These are phyloP conservation scores for Tympanoctomys barrerae DNA, from an alignment of 2,797 vertebrate genomes.

Conservation along the genomic window DNA sequence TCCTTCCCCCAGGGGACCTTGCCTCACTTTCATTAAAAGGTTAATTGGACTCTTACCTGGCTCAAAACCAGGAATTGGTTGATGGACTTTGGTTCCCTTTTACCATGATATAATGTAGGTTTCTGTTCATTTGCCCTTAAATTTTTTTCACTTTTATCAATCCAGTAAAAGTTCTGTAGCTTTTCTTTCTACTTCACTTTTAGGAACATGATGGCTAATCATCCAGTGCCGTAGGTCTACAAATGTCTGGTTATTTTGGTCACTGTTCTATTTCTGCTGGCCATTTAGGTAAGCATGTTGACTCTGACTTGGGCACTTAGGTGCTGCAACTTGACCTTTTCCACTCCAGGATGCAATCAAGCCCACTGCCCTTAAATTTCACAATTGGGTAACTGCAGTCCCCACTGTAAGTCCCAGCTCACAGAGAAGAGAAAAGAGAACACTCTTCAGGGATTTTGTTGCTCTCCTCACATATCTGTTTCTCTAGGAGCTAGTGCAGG, in stretches of 20 bases:
- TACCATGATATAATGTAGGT: neutral
- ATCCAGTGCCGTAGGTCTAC: neutral
- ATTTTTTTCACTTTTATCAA: neutral
- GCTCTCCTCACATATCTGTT: neutral
- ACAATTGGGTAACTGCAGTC: neutral
- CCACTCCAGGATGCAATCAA: neutral
- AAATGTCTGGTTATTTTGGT: neutral
- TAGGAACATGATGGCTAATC: neutral
- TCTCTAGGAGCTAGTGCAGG: neutral
- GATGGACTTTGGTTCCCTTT: neutral
- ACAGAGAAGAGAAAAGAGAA: neutral
- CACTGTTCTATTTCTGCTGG: neutral
- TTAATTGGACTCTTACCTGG: neutral
- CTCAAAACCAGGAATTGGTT: neutral
- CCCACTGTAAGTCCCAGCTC: neutral
- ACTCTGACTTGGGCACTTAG: neutral
- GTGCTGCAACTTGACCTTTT: neutral
- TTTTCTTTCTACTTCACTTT: neutral
- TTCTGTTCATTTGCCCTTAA: neutral
- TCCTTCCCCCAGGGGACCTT: neutral
- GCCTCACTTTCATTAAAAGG: neutral
- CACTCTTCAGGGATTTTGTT: neutral
- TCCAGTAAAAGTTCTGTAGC: neutral
- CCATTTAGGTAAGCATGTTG: neutral
- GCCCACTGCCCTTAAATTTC: neutral